A percentile compares a stretch with the other conserved stretches of the same genome.
Conservation (phyloP, 2,797 vertebrate species). For the Holocentrus rufus region DNA sequence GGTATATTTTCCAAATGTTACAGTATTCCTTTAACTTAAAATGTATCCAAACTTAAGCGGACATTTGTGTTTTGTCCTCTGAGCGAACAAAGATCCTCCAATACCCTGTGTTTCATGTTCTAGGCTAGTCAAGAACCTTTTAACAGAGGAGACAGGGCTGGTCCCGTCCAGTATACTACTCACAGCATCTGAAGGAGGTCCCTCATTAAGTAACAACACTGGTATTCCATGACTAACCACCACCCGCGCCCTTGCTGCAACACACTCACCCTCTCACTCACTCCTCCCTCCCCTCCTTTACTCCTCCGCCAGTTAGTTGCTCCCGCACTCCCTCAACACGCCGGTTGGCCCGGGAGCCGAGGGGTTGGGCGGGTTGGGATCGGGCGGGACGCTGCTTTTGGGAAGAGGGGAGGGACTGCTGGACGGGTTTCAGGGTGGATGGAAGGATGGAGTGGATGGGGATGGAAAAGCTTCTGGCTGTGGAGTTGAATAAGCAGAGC, state of each 20-base stretch:
- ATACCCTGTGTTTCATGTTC: conserved; percentile 69
- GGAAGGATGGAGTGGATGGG: conserved; percentile 25
- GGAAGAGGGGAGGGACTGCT: conserved; percentile 35
- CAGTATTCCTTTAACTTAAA: too few relatives aligned
- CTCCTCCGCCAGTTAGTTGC: conserved; percentile 5
- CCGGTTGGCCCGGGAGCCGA: not conserved
- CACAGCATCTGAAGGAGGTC: conserved; percentile 80
- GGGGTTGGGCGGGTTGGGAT: conserved; percentile 13
- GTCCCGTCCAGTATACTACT: conserved; percentile 81
- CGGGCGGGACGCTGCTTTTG: conserved; percentile 16
- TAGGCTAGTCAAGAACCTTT: conserved; percentile 87
- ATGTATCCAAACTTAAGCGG: too few relatives aligned
- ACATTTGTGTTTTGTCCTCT: conserved; percentile 2
- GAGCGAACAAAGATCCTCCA: conserved; percentile 27
- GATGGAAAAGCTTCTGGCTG: conserved; percentile 38
- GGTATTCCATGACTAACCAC: conserved; percentile 73
- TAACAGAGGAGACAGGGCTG: conserved; percentile 83
- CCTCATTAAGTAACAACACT: conserved; percentile 77
- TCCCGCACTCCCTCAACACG: conserved; percentile 25
- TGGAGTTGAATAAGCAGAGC: conserved; percentile 60
- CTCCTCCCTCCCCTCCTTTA: conserved; percentile 26
- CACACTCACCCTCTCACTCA: conserved; percentile 25
- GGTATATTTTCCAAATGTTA: too few relatives aligned
- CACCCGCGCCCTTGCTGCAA: conserved; percentile 48
- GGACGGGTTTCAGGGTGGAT: conserved; percentile 35